phyloP scores from a whole-genome alignment of 2,888 invertebrate genomes.

The Candidula unifasciata region DNA sequence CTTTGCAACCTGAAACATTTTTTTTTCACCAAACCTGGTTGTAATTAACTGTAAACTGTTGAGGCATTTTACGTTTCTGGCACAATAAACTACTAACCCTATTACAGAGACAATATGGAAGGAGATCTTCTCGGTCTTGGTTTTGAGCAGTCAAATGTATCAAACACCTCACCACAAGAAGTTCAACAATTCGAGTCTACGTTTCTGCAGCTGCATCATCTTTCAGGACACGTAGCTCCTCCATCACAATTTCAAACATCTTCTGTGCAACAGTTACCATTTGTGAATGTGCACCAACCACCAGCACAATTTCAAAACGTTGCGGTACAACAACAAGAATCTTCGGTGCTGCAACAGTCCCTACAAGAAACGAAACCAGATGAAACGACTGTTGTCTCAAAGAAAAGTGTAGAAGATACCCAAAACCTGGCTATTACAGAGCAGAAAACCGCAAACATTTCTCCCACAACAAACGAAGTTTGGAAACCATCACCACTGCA shows the following conservation, averaged over 20 bases:
- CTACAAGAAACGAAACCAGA: neutral
- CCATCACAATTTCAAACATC: neutral
- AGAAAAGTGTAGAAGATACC: neutral
- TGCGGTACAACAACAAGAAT: neutral
- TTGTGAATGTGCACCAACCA: neutral
- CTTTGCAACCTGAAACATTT: too few species aligned
- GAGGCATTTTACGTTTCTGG: too few species aligned
- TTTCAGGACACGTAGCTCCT: neutral
- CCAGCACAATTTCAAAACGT: too few species aligned
- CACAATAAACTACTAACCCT: too few species aligned
- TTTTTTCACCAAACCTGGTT: too few species aligned
- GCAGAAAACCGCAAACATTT: neutral
- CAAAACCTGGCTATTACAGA: too few species aligned
- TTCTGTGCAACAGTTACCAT: neutral
- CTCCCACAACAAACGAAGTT: neutral
- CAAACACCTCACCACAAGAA: neutral
- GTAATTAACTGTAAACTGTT: too few species aligned
- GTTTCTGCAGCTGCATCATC: neutral
- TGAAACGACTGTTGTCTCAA: neutral
- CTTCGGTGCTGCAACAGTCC: neutral
- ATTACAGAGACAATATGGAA: conserved; percentile 10
- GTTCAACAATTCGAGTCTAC: neutral
- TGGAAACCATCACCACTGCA: neutral
- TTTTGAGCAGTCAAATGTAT: conserved; percentile 7
- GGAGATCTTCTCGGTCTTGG: conserved; percentile 30